A percentile compares a stretch with the other conserved stretches of the same genome.
phyloP scores from a whole-genome alignment of 2,797 vertebrate genomes.

The Sorex maritimensis region DNA sequence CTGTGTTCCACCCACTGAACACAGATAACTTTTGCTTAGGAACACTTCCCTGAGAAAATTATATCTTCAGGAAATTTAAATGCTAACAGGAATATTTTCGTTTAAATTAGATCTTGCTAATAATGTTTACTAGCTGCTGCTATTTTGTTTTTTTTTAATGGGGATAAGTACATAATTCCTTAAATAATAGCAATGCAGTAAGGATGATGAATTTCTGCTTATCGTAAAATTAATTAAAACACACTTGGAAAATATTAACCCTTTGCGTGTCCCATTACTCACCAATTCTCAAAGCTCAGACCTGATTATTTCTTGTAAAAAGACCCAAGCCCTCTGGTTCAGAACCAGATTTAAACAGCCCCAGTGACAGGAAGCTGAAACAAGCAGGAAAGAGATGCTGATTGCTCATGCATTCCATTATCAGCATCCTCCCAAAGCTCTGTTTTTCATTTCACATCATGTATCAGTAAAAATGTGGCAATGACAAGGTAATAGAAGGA shows the following conservation, averaged over 20 bases:
- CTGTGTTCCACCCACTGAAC: not conserved
- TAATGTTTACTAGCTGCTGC: conserved; percentile 22
- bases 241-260: conserved; percentile 7
- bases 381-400: conserved; percentile 10
- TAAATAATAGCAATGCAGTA: not conserved
- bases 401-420: not conserved
- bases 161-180: not conserved
- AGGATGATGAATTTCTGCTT: not conserved
- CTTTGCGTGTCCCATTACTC: not conserved
- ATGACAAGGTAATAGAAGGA: conserved; percentile 86
- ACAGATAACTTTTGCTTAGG: not conserved
- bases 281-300: not conserved
- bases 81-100: not conserved
- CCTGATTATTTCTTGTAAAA: conserved; percentile 18
- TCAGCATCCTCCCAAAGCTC: not conserved
- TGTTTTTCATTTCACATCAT: conserved; percentile 77
- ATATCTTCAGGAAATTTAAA: not conserved
- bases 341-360: not conserved
- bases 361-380: conserved; percentile 28
- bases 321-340: not conserved
- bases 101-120: conserved; percentile 8
- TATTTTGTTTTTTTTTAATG: not conserved
- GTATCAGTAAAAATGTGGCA: conserved; percentile 75
- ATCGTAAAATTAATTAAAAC: not conserved
- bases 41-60: not conserved